Evolutionary conservation across 2,888 invertebrate species (phyloP).

Genomic region (Asteroscopus sphinx): DNA sequence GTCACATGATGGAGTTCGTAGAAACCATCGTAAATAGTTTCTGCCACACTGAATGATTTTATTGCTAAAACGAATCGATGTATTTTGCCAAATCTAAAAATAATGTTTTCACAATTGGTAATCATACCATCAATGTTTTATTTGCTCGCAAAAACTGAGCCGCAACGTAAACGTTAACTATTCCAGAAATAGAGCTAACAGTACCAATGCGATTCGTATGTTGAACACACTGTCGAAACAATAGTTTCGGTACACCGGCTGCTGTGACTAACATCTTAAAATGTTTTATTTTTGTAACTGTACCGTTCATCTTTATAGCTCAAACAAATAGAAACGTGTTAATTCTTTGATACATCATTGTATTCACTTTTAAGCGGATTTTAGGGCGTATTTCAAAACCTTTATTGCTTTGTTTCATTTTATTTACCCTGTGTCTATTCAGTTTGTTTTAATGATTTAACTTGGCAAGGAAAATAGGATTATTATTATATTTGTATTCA

Average conservation of each 20-base stretch:
- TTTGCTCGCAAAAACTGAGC: constrained; percentile 77
- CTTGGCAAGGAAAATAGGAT: constrained; percentile 8
- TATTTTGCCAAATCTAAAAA: constrained; percentile 47
- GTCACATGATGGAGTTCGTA: constrained; percentile 68
- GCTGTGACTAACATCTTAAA: constrained; percentile 79
- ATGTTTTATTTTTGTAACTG: constrained; percentile 75
- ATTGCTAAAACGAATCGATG: constrained; percentile 28
- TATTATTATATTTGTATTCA: constrained; percentile 21
- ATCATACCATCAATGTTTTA: constrained; percentile 70
- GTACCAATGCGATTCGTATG: constrained; percentile 76
- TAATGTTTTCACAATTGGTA: constrained; percentile 62
- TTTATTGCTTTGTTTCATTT: constrained; percentile 41
- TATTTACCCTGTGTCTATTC: constrained; percentile 16
- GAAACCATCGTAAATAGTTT: constrained; percentile 53
- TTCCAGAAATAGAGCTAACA: constrained; percentile 80
- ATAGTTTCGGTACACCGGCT: constrained; percentile 71
- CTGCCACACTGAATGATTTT: constrained; percentile 32
- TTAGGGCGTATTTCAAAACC: constrained; percentile 52
- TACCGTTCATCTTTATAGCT: constrained; percentile 68
- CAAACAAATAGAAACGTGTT: constrained; percentile 65
- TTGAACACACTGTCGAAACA: constrained; percentile 81
- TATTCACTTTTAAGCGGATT: constrained; percentile 52
- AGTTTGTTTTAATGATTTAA: constrained; percentile 23
- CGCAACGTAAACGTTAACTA: constrained; percentile 77
- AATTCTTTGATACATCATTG: constrained; percentile 64